Evolutionary conservation across 1,140 invertebrate species (phyloP), one percentile per base, ranked within the genome.

Genomic region (Anoplolepis gracilipes): DNA sequence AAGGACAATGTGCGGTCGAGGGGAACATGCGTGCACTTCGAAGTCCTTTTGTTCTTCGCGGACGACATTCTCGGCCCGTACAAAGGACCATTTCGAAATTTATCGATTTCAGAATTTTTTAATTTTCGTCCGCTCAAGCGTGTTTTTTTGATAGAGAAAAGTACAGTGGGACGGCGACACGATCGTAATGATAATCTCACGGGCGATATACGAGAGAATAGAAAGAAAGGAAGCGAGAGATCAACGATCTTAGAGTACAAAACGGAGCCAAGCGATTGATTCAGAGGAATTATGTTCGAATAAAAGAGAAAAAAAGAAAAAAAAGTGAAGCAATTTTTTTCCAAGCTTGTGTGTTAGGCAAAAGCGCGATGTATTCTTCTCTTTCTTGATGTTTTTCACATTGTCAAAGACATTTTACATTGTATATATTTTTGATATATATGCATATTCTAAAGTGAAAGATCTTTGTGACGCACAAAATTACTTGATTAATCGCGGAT

Each of bases 21-120:
- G 85, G 61, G 61, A 62, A 87, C 86, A 85, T 90, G 88, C 88
- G 88, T 90, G 89, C 75, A 87, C 89, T 90, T 90, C 89, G 82
- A 85, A n/a, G 82, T 62, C 59, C 79, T 49, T 81, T 76, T 84
- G 72, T 87, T 88, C 61, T 46, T 22, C 28, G 70, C 25, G 25
- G 53, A 49, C 36, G 62, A 84, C 55, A 67, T 85, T 73, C 33
- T 75, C 39, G 70, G 42, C 13, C 53, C 59, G 46, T 36, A 81
- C 49, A 59, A 81, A 72, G 72, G 65, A 72, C 78, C 16, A 42
- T 81, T 81, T 42, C 49, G 78, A 81, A 25, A 67, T 73, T 39
- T 19, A 22, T 72, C 78, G 67, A 73, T 61, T 82, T 59, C 39
- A 19, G 36, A 72, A 79, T 22, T 67, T 79, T 79, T 7, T 8